Evolutionary conservation across 2,888 invertebrate genomes (phyloP).

Genomic region (Mesoligia furuncula): DNA sequence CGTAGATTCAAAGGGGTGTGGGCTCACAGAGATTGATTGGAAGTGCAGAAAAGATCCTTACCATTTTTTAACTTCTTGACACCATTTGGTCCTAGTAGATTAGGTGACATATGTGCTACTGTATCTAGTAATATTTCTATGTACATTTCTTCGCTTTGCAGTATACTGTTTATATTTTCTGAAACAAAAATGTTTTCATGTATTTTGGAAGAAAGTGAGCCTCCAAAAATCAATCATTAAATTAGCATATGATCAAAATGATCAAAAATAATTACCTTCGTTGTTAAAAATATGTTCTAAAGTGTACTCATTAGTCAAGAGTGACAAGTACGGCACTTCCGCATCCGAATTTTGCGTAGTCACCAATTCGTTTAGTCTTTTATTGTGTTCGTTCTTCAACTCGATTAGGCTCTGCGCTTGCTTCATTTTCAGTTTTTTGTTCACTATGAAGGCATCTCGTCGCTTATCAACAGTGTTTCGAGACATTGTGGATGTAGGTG

Average conservation of each 20-base stretch:
- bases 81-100: conserved; percentile 91
- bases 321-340: conserved; percentile 85
- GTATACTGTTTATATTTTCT: conserved; percentile 92
- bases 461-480: conserved; percentile 78
- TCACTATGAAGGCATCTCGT: conserved; percentile 83
- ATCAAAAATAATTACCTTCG: conserved; percentile 75
- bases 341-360: conserved; percentile 84
- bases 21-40: not conserved
- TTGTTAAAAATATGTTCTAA: conserved; percentile 83
- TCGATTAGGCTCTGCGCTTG: conserved; percentile 83
- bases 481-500: conserved; percentile 87
- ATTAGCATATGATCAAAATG: not conserved
- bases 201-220: not conserved
- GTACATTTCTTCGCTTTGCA: conserved; percentile 92
- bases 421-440: conserved; percentile 84
- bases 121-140: conserved; percentile 91
- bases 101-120: conserved; percentile 90
- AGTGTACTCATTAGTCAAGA: conserved; percentile 82
- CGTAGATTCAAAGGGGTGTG: not conserved
- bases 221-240: not conserved
- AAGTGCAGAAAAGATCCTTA: conserved; percentile 54
- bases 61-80: conserved; percentile 90
- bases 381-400: conserved; percentile 81
- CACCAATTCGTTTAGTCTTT: conserved; percentile 76
- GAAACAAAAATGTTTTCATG: conserved; percentile 50